Evolutionary conservation across 1,140 invertebrate species (phyloP).

Genomic region (Drosophila baimaii): DNA sequence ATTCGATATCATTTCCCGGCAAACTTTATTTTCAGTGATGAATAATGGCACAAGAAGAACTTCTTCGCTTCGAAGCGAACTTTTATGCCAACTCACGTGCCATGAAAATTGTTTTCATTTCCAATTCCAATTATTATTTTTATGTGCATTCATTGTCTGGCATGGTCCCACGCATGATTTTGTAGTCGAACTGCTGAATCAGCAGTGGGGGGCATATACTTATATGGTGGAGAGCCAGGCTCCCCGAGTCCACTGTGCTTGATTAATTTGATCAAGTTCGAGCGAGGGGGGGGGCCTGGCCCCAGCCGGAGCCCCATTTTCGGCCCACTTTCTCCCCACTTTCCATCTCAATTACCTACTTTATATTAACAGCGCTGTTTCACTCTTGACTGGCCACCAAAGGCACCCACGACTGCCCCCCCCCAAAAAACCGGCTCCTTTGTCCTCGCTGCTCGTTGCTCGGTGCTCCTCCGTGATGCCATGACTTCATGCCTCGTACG

Average conservation of each 20-base stretch:
- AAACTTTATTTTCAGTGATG: conserved; percentile 5
- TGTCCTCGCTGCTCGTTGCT: background rate
- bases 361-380: conserved; percentile 73
- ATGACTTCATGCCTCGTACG: conserved; percentile 79
- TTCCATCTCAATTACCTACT: conserved; percentile 74
- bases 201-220: conserved; percentile 47
- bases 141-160: conserved; percentile 80
- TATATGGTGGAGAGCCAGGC: too few relatives aligned
- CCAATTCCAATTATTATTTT: conserved; percentile 82
- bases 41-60: background rate
- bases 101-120: conserved; percentile 78
- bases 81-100: conserved; percentile 68
- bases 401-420: background rate
- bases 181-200: conserved; percentile 71
- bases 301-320: background rate
- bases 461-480: conserved; percentile 17
- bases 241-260: conserved; percentile 63
- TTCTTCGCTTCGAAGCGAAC: background rate
- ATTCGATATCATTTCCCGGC: too few relatives aligned
- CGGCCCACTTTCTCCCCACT: background rate
- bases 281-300: too few relatives aligned
- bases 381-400: conserved; percentile 53
- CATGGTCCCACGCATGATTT: conserved; percentile 61
- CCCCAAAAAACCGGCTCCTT: background rate
- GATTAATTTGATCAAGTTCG: conserved; percentile 80